Evolutionary conservation across 2,888 invertebrate genomes (phyloP), one percentile per base, ranked within the genome.

Genomic region (Brenthis daphne): DNA sequence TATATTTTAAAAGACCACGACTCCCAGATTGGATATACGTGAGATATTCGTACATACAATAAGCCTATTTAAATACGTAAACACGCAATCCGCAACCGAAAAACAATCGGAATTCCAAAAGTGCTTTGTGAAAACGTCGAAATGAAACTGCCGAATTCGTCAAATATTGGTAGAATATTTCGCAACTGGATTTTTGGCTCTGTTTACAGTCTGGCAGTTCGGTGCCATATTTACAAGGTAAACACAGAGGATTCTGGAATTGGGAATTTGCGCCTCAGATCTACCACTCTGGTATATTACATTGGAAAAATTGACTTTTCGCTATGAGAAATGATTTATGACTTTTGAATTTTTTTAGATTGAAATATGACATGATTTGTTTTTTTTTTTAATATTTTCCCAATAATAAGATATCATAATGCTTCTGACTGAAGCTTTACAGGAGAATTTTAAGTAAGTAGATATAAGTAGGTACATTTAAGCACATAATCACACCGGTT

Each of bases 131-230:
- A 37, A 68, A 69, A 73, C 73, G 70, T 70, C 65, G 65, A 76
- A 74, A 75, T 67, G 77, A 74, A 77, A 76, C 73, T 69, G 66
- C 69, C 68, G 58, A 64, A 71, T 77, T 77, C 78, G 69, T 75
- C 80, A 81, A 82, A 84, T 82, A 84, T 83, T 80, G 79, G 79
- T 77, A 73, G 77, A 80, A 81, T 79, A 79, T 80, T 79, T 76
- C 74, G 73, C 74, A 74, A 79, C 72, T 76, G 77, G 73, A 80
- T 79, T 81, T 82, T 81, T 78, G 73, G 77, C 76, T 80, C 79
- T 87, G 82, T 87, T 87, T 85, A 79, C 83, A 74, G 85, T 86
- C 85, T 84, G 87, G 79, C 83, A 79, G 80, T 77, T 77, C 76
- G 69, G 76, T 79, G 84, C 80, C 80, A 74, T 88, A 82, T 90